A percentile compares a stretch with the other conserved stretches of the same genome.
These are phyloP conservation scores for Graptemys geographica DNA, from an alignment of 2,797 vertebrate genomes.

Conservation along the genomic window DNA sequence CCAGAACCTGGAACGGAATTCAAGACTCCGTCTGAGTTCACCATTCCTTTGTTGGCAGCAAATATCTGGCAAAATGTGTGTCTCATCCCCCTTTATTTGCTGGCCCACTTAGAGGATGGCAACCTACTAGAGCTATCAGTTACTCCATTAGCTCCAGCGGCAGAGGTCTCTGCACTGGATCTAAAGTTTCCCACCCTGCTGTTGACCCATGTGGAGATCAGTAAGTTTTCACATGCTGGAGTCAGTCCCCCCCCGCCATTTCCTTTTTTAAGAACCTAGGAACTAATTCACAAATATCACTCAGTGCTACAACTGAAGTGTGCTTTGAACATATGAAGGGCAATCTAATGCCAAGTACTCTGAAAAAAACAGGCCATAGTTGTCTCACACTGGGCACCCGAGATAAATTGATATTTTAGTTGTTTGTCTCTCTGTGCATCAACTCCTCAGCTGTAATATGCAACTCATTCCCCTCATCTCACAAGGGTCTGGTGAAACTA, in stretches of 20 bases:
- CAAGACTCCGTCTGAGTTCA: no score
- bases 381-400: neutral
- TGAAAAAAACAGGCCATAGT: slow-evolving; percentile 2
- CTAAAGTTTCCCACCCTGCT: no score
- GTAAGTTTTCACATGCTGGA: neutral
- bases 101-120: neutral
- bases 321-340: neutral
- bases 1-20: no score
- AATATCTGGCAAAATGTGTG: neutral
- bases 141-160: neutral
- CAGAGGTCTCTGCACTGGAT: neutral
- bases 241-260: neutral
- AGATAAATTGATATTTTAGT: neutral
- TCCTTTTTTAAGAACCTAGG: neutral
- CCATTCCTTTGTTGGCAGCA: neutral
- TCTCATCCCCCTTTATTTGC: neutral
- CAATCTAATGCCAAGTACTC: neutral
- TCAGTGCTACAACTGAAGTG: neutral
- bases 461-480: neutral
- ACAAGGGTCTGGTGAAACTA: neutral
- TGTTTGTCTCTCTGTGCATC: rapidly evolving
- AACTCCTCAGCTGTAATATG: neutral
- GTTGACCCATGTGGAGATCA: neutral
- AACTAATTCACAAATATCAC: neutral
- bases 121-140: neutral